Evolutionary conservation across 2,113 vertebrate genomes (phyloP).

Genomic region (Charadrius vociferus): DNA sequence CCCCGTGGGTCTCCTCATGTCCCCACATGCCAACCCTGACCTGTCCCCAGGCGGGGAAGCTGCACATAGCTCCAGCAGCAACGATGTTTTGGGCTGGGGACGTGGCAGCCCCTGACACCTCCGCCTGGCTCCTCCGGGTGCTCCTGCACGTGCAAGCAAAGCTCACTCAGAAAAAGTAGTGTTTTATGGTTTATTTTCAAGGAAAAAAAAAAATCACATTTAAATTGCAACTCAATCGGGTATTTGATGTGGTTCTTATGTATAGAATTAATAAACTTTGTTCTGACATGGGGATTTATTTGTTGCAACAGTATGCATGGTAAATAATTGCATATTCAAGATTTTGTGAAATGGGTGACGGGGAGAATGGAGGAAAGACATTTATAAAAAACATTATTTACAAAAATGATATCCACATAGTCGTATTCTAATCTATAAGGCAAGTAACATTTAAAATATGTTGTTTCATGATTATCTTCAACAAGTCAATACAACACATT

Average conservation of each 20-base stretch:
- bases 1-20: neutral
- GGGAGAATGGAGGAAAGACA: constrained; percentile 63
- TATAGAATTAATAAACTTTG: constrained; percentile 79
- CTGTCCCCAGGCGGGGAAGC: neutral
- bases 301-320: constrained; percentile 67
- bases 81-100: neutral
- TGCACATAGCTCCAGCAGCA: rapidly evolving
- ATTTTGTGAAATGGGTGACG: constrained; percentile 75
- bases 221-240: constrained; percentile 74
- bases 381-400: constrained; percentile 80
- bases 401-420: constrained; percentile 74
- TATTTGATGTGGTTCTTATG: constrained; percentile 79
- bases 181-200: constrained; percentile 84
- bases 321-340: constrained; percentile 91
- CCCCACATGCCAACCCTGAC: rapidly evolving
- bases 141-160: neutral
- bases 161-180: neutral
- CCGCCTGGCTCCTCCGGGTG: rapidly evolving
- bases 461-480: constrained; percentile 70
- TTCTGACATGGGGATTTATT: constrained; percentile 77
- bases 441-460: constrained; percentile 78
- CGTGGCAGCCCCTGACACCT: neutral
- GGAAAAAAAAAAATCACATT: constrained; percentile 73
- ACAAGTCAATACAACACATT: constrained; percentile 70
- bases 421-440: constrained; percentile 79